Conservation (phyloP, 2,888 invertebrate species). For the Cerastis rubricosa region DNA sequence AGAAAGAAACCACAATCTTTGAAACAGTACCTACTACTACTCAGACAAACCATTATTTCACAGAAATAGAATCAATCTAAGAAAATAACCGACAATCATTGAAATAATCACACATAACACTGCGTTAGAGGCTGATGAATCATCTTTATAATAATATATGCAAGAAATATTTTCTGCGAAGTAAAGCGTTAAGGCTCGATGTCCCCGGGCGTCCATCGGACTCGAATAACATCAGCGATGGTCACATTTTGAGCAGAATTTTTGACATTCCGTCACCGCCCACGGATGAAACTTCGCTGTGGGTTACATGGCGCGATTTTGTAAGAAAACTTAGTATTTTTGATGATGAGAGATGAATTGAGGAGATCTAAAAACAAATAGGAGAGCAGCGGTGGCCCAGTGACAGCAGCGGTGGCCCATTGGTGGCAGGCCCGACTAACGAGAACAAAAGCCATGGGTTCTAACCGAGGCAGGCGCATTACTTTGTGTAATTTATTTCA, state of each 20-base stretch:
- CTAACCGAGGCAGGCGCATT: no score
- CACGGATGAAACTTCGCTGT: constrained; percentile 65
- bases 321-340: not conserved
- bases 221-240: constrained; percentile 71
- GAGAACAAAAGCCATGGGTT: no score
- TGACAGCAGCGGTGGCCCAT: no score
- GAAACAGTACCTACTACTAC: not conserved
- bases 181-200: constrained; percentile 50
- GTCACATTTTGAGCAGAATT: constrained; percentile 84
- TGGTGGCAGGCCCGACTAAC: no score
- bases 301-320: constrained; percentile 73
- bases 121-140: constrained; percentile 56
- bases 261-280: constrained; percentile 89
- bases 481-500: no score
- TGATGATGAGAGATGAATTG: not conserved
- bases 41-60: constrained; percentile 1
- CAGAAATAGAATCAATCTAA: constrained; percentile 28
- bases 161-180: constrained; percentile 64
- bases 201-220: constrained; percentile 73
- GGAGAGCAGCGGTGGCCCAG: no score
- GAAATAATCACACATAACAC: constrained; percentile 51
- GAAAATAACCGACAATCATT: constrained; percentile 40
- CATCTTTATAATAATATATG: constrained; percentile 42
- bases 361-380: not conserved
- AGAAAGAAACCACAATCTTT: not conserved